A percentile compares a stretch with the other conserved stretches of the same genome.
phyloP scores from a whole-genome alignment of 2,113 vertebrate genomes.

The Xenopus laevis region DNA sequence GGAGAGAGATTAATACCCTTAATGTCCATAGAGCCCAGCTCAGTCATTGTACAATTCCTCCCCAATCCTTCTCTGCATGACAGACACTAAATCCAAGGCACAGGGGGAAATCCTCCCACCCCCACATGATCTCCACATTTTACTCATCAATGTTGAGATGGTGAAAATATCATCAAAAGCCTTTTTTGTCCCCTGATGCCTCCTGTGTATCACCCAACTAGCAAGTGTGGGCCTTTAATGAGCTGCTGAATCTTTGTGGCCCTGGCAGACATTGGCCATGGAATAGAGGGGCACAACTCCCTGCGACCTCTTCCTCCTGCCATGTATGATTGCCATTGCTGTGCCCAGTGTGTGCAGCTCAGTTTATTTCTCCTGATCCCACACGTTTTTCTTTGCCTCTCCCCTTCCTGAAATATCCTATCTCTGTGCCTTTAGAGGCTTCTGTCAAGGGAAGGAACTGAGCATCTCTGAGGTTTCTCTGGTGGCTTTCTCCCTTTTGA shows the following conservation, averaged over 20 bases:
- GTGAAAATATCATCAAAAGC: slow-evolving; percentile 33
- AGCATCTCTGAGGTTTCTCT: slow-evolving; percentile 43
- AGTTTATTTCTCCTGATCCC: slow-evolving; percentile 43
- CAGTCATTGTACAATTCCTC: slow-evolving; percentile 47
- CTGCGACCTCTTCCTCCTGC: no score
- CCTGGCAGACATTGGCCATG: not conserved
- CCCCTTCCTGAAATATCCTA: slow-evolving; percentile 56
- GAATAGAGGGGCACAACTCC: not conserved
- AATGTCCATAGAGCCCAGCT: slow-evolving; percentile 54
- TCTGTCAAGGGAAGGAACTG: slow-evolving; percentile 27
- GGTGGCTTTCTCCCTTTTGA: slow-evolving; percentile 28
- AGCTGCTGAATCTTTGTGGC: slow-evolving; percentile 4
- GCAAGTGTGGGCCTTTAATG: slow-evolving; percentile 8
- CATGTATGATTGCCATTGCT: not conserved
- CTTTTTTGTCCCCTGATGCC: slow-evolving; percentile 15
- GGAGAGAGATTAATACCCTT: slow-evolving; percentile 77
- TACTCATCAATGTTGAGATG: slow-evolving; percentile 16
- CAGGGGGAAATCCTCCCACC: slow-evolving; percentile 42
- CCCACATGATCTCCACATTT: slow-evolving; percentile 44
- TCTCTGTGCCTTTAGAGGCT: slow-evolving; percentile 44
- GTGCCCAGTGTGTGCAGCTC: slow-evolving; percentile 22
- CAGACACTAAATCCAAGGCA: slow-evolving; percentile 43
- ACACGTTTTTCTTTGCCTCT: slow-evolving; percentile 57
- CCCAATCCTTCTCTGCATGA: slow-evolving; percentile 47
- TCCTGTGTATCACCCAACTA: slow-evolving; percentile 31